These are phyloP conservation scores for Seriola dumerili DNA, from an alignment of 2,113 vertebrate genomes.

Conservation along the genomic window DNA sequence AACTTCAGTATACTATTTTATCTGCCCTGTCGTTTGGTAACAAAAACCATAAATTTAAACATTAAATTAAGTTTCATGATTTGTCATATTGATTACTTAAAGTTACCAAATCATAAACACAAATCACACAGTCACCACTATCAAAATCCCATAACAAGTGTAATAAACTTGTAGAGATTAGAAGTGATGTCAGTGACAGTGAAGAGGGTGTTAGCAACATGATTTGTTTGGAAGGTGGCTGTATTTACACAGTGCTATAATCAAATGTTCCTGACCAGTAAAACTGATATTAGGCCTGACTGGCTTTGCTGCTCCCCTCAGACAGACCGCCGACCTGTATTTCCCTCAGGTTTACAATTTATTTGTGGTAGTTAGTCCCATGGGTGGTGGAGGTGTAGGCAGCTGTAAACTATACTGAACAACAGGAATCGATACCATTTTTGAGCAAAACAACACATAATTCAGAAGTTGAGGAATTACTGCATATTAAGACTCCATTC, in stretches of 20 bases:
- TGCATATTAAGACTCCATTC: neutral
- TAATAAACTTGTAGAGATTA: neutral
- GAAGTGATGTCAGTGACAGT: neutral
- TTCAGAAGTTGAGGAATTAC: neutral
- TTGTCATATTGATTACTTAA: neutral
- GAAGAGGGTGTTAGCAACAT: neutral
- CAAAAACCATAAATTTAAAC: neutral
- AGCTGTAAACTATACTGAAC: neutral
- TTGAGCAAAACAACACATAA: neutral
- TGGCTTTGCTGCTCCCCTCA: constrained; percentile 11
- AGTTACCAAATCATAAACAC: neutral
- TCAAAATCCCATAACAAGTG: neutral
- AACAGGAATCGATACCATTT: neutral
- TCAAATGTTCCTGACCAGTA: neutral
- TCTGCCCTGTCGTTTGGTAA: neutral
- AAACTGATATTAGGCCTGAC: constrained; percentile 6
- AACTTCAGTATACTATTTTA: neutral
- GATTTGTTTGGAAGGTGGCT: neutral
- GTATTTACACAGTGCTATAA: constrained; percentile 1
- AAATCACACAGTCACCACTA: neutral
- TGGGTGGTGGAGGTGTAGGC: neutral
- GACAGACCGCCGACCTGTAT: neutral
- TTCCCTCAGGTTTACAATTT: constrained; percentile 17
- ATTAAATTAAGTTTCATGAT: too few species aligned
- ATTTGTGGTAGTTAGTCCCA: neutral